Conservation (phyloP, 2,797 vertebrate genomes). For the Siniperca scherzeri region DNA sequence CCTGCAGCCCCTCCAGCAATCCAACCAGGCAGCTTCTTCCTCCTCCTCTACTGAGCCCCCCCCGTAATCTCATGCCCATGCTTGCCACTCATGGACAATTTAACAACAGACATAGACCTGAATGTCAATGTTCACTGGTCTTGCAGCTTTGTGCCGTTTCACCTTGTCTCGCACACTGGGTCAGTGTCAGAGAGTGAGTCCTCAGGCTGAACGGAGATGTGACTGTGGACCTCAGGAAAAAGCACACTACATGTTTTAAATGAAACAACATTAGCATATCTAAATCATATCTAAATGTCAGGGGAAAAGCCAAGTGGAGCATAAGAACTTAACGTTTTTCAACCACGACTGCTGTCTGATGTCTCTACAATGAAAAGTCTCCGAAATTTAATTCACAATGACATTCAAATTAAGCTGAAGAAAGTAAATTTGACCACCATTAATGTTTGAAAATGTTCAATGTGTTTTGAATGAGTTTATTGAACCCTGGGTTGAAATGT, state of each 20-base stretch:
- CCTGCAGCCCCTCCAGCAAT: conserved; percentile 54
- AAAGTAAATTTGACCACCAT: neutral
- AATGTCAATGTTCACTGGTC: conserved; percentile 46
- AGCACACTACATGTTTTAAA: neutral
- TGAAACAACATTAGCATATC: neutral
- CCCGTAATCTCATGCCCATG: conserved; percentile 50
- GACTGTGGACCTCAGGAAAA: conserved; percentile 5
- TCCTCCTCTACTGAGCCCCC: conserved; percentile 29
- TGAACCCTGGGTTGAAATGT: conserved; percentile 1
- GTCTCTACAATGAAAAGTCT: neutral
- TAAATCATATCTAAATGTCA: conserved; percentile 9
- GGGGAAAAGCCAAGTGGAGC: neutral
- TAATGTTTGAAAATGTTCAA: neutral
- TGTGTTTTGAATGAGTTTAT: conserved; percentile 6
- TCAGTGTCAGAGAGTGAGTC: conserved; percentile 17
- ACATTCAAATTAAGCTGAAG: conserved; percentile 1
- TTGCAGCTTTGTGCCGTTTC: conserved; percentile 24
- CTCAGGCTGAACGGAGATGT: neutral
- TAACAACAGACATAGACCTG: conserved; percentile 37
- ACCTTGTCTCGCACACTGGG: neutral
- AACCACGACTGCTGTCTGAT: neutral
- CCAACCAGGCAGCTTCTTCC: conserved; percentile 27
- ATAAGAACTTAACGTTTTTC: conserved; percentile 3
- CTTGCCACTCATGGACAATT: conserved; percentile 61
- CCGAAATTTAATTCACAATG: conserved; percentile 10